Base-by-base conservation (phyloP, 2,888 invertebrate species). In the Cremastinae sp. region DNA sequence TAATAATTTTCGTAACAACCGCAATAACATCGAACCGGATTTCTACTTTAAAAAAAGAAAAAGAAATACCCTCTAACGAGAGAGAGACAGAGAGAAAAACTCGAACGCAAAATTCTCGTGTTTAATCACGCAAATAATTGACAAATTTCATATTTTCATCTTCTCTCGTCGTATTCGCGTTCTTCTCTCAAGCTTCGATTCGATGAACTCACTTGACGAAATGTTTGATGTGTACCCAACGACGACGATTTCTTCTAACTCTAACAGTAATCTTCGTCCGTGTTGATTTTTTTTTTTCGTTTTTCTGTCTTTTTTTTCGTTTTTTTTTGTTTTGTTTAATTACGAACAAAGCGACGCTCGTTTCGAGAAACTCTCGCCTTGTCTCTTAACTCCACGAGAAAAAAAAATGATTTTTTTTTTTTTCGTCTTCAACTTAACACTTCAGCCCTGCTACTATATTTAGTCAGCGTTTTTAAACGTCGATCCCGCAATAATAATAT, bases 401-500 rank as follows among this genome's bases (percentile, higher is more conserved):
- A 34, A 14, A 49, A 65, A 18, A 22, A 53, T 28, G 14, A 49
- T 38, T 64, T 43, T 58, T 59, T 12, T 36, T 51, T 41, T 59
- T 59, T 49, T 49, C 16, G 10, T 69, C 51, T 14, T 16, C 54
- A 68, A 70, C 74, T 68, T 59, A 80, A 84, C 81, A 70, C 82
- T 84, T 83, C 82, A 83, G 82, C 80, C 82, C 81, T 81, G 81
- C 75, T 78, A 81, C 28, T 28, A 28, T 81, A 79, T 78, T 74
- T 79, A 68, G 61, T 76, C 71, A 56, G 75, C 65, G 34, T 75
- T 43, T 69, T 70, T 9, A 16, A 41, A 58, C 59, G 43, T 66
- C 56, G 41, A 54, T 74, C 54, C 59, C 65, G 56, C 75, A 74
- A 69, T 75, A 78, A 80, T 71, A 80, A 80, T 84, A 84, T 81